Percentiles rank a stretch among this genome's conserved stretches.
phyloP scores from a whole-genome alignment of 2,113 vertebrate genomes.

The Callopanchax toddi region DNA sequence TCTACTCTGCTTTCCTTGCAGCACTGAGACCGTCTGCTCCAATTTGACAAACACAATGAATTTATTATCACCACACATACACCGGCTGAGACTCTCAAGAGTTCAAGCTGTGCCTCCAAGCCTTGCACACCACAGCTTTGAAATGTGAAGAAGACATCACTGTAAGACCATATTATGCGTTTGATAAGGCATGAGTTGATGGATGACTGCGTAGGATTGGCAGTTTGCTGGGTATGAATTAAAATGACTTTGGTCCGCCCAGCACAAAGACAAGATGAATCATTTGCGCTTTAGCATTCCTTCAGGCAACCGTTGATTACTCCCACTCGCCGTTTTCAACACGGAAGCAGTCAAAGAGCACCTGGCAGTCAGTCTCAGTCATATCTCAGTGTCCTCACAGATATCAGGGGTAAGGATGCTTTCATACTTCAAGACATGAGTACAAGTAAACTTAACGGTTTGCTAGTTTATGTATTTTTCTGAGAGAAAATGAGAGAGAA shows the following conservation, averaged over 20 bases:
- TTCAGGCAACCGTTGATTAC: conserved; percentile 64
- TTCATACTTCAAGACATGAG: conserved; percentile 18
- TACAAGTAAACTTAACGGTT: not conserved
- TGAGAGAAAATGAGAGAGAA: conserved; percentile 42
- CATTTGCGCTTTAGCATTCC: conserved; percentile 60
- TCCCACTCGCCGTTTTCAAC: conserved; percentile 66
- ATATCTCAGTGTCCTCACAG: conserved; percentile 8
- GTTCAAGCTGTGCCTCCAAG: conserved; percentile 13
- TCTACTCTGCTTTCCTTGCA: conserved; percentile 41
- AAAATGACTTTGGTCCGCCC: conserved; percentile 50
- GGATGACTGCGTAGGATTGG: conserved; percentile 44
- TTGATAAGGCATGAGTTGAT: conserved; percentile 38
- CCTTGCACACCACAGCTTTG: not conserved
- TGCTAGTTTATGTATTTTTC: conserved; percentile 30
- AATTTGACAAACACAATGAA: conserved; percentile 68
- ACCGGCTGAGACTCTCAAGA: conserved; percentile 32
- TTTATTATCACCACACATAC: conserved; percentile 57
- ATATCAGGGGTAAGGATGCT: conserved; percentile 4
- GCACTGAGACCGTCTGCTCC: conserved; percentile 56
- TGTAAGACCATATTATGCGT: conserved; percentile 23
- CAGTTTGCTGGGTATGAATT: conserved; percentile 63
- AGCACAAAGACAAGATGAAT: conserved; percentile 60
- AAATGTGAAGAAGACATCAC: conserved; percentile 15
- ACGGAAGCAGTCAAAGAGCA: conserved; percentile 56
- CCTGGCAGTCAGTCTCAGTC: conserved; percentile 44